Percentiles rank a stretch among this genome's conserved stretches.
These are phyloP conservation scores for Cosmorhoe ocellata DNA, from an alignment of 2,888 invertebrate species.

Conservation along the genomic window DNA sequence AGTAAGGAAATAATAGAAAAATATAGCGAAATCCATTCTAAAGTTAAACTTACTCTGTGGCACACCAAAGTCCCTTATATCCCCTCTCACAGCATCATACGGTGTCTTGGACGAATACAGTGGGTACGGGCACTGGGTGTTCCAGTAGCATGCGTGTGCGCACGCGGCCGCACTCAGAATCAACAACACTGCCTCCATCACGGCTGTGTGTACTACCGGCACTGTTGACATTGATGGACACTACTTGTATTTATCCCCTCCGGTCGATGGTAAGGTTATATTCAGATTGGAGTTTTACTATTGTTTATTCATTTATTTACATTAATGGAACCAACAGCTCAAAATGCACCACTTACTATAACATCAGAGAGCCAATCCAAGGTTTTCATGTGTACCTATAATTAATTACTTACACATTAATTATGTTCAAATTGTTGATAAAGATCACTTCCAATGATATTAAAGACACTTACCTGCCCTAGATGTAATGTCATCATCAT, in stretches of 20 bases:
- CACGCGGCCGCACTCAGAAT: conserved; percentile 32
- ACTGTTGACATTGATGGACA: background rate
- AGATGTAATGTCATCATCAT: no score
- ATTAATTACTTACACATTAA: no score
- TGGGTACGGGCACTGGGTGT: conserved; percentile 49
- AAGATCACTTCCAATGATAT: no score
- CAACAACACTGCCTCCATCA: conserved; percentile 32
- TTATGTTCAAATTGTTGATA: no score
- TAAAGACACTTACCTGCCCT: no score
- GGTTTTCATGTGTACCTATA: no score
- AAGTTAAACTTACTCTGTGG: conserved; percentile 57
- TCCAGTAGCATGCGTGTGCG: conserved; percentile 60
- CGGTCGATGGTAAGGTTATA: background rate
- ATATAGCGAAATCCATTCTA: no score
- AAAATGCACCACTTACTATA: no score
- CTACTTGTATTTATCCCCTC: conserved; percentile 11
- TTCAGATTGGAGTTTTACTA: background rate
- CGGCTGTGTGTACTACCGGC: background rate
- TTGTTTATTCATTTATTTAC: background rate
- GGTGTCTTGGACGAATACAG: conserved; percentile 64
- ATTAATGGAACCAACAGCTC: background rate
- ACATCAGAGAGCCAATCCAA: no score
- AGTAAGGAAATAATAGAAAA: no score
- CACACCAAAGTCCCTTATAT: conserved; percentile 55
- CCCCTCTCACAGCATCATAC: conserved; percentile 64